A percentile compares a stretch with the other conserved stretches of the same genome.
phyloP scores from a whole-genome alignment of 2,888 invertebrate genomes.

The Muscina levida region DNA sequence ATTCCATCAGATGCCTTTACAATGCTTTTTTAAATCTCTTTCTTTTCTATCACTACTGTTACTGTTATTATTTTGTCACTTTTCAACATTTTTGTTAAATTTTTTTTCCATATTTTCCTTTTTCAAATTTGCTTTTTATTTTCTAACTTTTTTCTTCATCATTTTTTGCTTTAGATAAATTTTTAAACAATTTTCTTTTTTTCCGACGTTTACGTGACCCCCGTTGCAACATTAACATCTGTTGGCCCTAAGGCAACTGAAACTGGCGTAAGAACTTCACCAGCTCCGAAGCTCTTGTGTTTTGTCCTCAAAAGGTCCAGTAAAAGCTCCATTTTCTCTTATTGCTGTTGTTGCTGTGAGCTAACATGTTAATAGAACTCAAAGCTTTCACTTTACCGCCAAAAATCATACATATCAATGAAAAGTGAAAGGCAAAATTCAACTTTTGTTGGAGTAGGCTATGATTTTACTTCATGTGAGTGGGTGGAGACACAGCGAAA shows the following conservation, averaged over 20 bases:
- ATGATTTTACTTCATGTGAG: not conserved
- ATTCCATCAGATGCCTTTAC: too few species aligned
- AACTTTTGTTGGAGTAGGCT: not conserved
- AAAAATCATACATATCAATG: conserved; percentile 45
- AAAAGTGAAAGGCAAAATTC: not conserved
- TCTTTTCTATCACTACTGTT: too few species aligned
- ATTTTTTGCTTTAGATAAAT: not conserved
- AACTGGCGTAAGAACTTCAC: conserved; percentile 35
- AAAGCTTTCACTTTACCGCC: conserved; percentile 57
- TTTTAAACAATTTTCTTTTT: not conserved
- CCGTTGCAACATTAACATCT: conserved; percentile 56
- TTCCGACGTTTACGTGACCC: conserved; percentile 1
- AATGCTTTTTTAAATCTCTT: too few species aligned
- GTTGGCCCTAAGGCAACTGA: conserved; percentile 55
- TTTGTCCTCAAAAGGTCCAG: conserved; percentile 42
- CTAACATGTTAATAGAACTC: not conserved
- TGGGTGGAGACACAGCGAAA: too few species aligned
- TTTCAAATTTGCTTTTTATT: conserved; percentile 10
- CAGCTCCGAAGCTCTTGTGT: not conserved
- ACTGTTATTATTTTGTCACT: too few species aligned
- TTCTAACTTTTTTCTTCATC: not conserved
- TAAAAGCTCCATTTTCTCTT: conserved; percentile 30
- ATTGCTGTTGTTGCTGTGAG: not conserved
- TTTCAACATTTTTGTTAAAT: not conserved
- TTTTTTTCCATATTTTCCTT: not conserved